Conservation (phyloP, 2,888 invertebrate species). For the Philereme vetulata region DNA sequence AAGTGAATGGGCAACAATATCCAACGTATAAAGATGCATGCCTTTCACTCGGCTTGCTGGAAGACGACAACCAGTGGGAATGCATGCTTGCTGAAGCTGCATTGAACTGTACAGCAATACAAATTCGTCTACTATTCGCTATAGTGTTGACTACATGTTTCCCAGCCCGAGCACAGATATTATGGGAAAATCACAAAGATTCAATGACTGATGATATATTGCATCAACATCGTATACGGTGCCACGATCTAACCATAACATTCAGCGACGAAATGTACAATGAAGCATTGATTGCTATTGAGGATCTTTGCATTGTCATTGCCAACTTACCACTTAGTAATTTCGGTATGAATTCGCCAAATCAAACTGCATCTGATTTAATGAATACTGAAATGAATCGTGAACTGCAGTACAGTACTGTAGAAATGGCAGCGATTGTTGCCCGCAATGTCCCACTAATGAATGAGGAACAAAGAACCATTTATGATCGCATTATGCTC, state of each 20-base stretch:
- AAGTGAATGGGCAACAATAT: constrained; percentile 27
- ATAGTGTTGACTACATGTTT: no score
- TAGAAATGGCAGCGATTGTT: neutral
- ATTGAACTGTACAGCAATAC: no score
- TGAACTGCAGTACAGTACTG: constrained; percentile 35
- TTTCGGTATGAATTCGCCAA: constrained; percentile 46
- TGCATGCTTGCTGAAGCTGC: no score
- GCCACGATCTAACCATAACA: no score
- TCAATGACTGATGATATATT: no score
- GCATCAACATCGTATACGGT: no score
- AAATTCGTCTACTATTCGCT: no score
- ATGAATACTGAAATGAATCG: constrained; percentile 37
- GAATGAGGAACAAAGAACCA: constrained; percentile 6
- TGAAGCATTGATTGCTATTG: no score
- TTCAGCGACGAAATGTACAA: no score
- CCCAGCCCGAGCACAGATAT: no score
- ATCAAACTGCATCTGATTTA: constrained; percentile 45
- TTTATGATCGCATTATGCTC: neutral
- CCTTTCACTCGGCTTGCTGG: constrained; percentile 41
- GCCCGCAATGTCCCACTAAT: constrained; percentile 4
- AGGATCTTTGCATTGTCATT: constrained; percentile 42
- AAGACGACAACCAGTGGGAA: no score
- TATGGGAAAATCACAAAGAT: no score
- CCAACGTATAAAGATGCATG: constrained; percentile 43
- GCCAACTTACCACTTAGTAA: constrained; percentile 40